A percentile compares a stretch with the other conserved stretches of the same genome.
phyloP scores from a whole-genome alignment of 2,888 invertebrate species.

The Tenthredo distinguenda region DNA sequence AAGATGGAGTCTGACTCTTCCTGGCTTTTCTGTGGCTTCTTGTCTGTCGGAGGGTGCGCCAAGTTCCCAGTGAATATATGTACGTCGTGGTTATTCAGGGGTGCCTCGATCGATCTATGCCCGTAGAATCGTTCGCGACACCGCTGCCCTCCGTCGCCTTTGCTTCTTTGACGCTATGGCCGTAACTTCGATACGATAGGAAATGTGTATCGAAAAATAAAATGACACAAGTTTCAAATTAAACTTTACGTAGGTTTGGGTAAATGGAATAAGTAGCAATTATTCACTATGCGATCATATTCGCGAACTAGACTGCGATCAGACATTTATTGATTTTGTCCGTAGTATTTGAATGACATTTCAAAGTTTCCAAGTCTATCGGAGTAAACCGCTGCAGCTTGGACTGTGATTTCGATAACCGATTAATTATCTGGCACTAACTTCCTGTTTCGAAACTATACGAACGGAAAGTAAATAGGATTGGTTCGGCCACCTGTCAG shows the following conservation, averaged over 20 bases:
- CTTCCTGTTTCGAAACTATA: background rate
- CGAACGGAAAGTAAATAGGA: background rate
- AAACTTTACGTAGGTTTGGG: background rate
- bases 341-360: background rate
- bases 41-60: conserved; percentile 46
- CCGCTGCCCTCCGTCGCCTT: background rate
- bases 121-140: conserved; percentile 6
- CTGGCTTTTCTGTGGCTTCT: conserved; percentile 41
- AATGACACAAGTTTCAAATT: background rate
- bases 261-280: background rate
- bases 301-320: background rate
- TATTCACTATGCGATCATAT: background rate
- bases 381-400: background rate
- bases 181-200: background rate
- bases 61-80: conserved; percentile 22
- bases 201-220: background rate
- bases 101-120: conserved; percentile 32
- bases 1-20: conserved; percentile 31
- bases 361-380: background rate
- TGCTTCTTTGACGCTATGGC: background rate
- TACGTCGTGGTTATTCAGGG: background rate
- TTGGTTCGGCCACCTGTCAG: background rate
- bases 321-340: background rate
- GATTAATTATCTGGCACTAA: background rate
- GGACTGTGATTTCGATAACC: background rate